Base-by-base conservation (phyloP, 2,888 invertebrate species). In the Drosophila paracracens region DNA sequence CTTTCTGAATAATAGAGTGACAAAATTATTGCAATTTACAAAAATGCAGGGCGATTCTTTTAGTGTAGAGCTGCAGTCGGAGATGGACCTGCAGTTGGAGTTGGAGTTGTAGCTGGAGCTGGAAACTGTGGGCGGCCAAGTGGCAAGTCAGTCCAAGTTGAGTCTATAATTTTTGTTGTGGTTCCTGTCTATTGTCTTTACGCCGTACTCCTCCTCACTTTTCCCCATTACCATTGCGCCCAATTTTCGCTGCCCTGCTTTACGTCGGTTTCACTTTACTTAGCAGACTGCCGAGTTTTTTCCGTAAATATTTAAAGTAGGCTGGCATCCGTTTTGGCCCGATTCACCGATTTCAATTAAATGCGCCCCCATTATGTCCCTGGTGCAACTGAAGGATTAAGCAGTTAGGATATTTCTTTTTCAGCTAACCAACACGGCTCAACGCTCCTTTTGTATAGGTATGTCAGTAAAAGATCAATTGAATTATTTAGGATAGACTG, bases 111-210 rank as follows among this genome's bases (percentile, higher is more conserved):
- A 46, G 50, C 31, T 52, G 52, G 38, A 53, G 62, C 66, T 69
- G 73, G 61, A 72, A 68, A 76, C 65, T 79, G 81, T 79, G 81
- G 78, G 78, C 76, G 70, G 69, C 79, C 77, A 79, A 76, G 67
- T 70, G 79, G 75, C 70, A 76, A 79, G 82, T 74, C 82, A 79
- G 72, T 68, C 82, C 82, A 81, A 83, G 82, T 83, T 82, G 82
- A 82, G 83, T 87, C 89, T 87, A 87, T 87, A 87, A 87, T 87
- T 87, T 90, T 76, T 85, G 90, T 89, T 87, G 86, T 90, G 85
- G 85, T 87, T 89, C 82, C 85, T 89, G 85, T 89, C 85, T 89
- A 87, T 86, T 86, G 85, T 86, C 85, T 89, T 77, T 72, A 78
- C 73, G 76, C 70, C 52, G 57, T 58, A 61, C 58, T 63, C 65